Conservation (phyloP, 2,888 invertebrate species). For the Cataglyphis cursor region DNA sequence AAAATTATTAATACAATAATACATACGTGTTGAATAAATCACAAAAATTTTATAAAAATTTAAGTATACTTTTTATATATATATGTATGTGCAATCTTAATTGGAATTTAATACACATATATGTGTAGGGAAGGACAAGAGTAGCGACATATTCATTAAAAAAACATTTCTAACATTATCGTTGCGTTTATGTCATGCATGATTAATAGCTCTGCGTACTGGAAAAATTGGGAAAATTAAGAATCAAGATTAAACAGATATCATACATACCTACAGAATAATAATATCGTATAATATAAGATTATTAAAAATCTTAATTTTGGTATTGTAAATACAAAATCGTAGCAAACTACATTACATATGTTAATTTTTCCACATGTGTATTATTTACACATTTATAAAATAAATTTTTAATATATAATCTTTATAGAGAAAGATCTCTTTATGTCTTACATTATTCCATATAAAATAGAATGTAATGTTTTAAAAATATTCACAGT, state of each 20-base stretch:
- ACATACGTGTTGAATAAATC: constrained; percentile 39
- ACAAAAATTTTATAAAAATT: neutral
- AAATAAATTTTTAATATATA: neutral
- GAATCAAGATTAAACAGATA: constrained; percentile 40
- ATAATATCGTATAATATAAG: neutral
- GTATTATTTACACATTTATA: neutral
- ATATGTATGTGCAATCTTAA: neutral
- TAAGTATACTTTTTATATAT: neutral
- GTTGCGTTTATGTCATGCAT: constrained; percentile 31
- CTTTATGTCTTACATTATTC: neutral
- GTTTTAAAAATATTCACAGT: neutral
- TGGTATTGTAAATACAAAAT: constrained; percentile 3
- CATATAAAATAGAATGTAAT: neutral
- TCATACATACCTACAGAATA: constrained; percentile 8
- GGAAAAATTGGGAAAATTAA: constrained; percentile 35
- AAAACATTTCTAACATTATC: constrained; percentile 42
- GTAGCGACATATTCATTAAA: constrained; percentile 34
- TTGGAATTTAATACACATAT: neutral
- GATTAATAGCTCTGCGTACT: constrained; percentile 25
- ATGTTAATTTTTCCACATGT: neutral
- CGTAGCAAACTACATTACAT: neutral
- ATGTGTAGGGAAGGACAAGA: neutral
- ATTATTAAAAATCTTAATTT: neutral
- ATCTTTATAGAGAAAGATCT: neutral
- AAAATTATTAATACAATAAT: neutral